These are phyloP conservation scores for Aporophyla nigra DNA, from an alignment of 2,888 invertebrate species.

Conservation along the genomic window DNA sequence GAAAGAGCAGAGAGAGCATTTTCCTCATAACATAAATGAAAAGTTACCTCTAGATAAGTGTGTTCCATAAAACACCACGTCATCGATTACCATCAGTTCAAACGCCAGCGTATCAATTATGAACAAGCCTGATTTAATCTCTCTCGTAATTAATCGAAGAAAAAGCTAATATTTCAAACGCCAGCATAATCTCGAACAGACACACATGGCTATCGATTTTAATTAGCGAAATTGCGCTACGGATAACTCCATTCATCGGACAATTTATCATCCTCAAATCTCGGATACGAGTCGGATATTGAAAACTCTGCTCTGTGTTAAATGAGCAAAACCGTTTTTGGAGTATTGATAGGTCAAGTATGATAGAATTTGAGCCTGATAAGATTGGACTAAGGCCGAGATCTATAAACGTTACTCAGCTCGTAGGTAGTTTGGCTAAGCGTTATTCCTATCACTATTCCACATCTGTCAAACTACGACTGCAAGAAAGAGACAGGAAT, in stretches of 20 bases:
- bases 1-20: no score
- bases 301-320: slow-evolving; percentile 22
- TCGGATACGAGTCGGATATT: slow-evolving; percentile 24
- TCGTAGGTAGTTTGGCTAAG: not conserved
- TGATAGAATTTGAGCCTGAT: not conserved
- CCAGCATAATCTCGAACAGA: not conserved
- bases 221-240: slow-evolving; percentile 40
- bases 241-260: slow-evolving; percentile 24
- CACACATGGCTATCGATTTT: slow-evolving; percentile 31
- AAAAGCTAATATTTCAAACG: slow-evolving; percentile 11
- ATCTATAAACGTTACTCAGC: not conserved
- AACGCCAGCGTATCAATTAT: not conserved
- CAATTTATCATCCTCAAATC: slow-evolving; percentile 46
- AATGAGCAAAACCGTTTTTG: slow-evolving; percentile 20
- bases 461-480: not conserved
- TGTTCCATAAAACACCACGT: not conserved
- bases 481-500: no score
- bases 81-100: not conserved
- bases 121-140: not conserved
- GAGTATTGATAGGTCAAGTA: slow-evolving; percentile 1
- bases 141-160: not conserved
- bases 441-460: not conserved
- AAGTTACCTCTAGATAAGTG: not conserved
- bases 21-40: not conserved
- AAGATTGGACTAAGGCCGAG: no score